Evolutionary conservation across 2,113 vertebrate species (phyloP), one percentile per base, ranked within the genome.

Genomic region (Scalopus aquaticus): DNA sequence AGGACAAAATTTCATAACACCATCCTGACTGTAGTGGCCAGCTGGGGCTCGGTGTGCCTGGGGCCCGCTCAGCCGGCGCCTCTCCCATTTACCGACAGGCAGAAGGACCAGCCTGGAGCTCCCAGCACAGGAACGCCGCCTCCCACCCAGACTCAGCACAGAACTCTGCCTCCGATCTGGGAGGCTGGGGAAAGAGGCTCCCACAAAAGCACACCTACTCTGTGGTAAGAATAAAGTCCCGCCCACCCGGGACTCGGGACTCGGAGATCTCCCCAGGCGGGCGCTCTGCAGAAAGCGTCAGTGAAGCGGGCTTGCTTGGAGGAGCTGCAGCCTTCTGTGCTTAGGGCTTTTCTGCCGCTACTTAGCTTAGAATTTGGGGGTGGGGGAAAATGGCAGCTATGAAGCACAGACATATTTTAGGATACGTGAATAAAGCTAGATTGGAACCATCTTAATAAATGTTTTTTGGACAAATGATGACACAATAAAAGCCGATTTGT

Each of bases 401-500:
- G 60, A 81, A 58, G 39, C 78, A 83, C 54, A 88, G 87, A 51
- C 26, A 65, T 84, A 69, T 81, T 90, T 93, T 73, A 88, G 73
- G 73, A 35, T 73, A n/a, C 76, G 7, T 16, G 1, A 84, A 76
- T 72, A 56, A 22, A 69, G 46, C 84, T 85, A 85, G 39, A 78
- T 79, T 70, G 19, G 0, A 35, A 44, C 70, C 17, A 93, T 81
- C 83, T 76, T 64, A 28, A 93, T 88, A 65, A 80, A 76, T 54
- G 58, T 46, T 77, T 83, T 78, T 76, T 70, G 39, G 76, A 69
- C 58, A 19, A 81, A 72, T 81, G 35, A 91, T 93, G 35, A 65
- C 67, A 51, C 77, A 98, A 96, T 98, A 97, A 98, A 97, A 39
- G 35, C 73, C 54, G 35, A 79, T 81, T 22, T 91, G 6, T 8